phyloP scores from a whole-genome alignment of 2,113 vertebrate species.

The Gasterosteus aculeatus region DNA sequence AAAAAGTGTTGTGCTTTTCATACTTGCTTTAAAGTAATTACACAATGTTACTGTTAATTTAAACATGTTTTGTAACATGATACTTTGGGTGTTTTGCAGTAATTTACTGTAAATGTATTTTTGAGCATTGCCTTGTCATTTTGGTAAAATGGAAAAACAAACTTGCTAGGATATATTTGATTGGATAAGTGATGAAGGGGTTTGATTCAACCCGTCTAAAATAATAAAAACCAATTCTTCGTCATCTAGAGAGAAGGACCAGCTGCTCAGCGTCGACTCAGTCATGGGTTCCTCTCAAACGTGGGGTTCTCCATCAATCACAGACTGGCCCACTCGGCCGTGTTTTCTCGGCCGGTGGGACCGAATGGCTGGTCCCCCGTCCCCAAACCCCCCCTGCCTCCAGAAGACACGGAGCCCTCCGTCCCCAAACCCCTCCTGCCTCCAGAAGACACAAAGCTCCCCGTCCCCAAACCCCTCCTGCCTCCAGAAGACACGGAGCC shows the following conservation, averaged over 20 bases:
- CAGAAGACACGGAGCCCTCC: conserved; percentile 40
- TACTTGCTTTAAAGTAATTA: neutral
- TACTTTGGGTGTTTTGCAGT: neutral
- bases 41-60: neutral
- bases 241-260: conserved; percentile 22
- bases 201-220: neutral
- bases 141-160: neutral
- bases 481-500: too few relatives aligned
- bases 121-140: neutral
- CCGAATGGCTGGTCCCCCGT: conserved; percentile 10
- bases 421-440: neutral
- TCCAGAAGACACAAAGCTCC: too few relatives aligned
- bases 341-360: conserved; percentile 55
- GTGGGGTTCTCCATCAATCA: conserved; percentile 66
- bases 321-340: conserved; percentile 52
- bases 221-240: neutral
- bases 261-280: conserved; percentile 37
- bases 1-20: neutral
- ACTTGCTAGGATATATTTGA: neutral
- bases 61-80: neutral
- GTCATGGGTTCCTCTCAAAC: conserved; percentile 51
- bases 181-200: too few relatives aligned
- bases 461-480: too few relatives aligned
- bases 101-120: neutral
- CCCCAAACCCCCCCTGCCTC: conserved; percentile 34